Percentiles rank a stretch among this genome's conserved stretches.
These are phyloP conservation scores for Megamerina dolium DNA, from an alignment of 2,888 invertebrate species.

Conservation along the genomic window DNA sequence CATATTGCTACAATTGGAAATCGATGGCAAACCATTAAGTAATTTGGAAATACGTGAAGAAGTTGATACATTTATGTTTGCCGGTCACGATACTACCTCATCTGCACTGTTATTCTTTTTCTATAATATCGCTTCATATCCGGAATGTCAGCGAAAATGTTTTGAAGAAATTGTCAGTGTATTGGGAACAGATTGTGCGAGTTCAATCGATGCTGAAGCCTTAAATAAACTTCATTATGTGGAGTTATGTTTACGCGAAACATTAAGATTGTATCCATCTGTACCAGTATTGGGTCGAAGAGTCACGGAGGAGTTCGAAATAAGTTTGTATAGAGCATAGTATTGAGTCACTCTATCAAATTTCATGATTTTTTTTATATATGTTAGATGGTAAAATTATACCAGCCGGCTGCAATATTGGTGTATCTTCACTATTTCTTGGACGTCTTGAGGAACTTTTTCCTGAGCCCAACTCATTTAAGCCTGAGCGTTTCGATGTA, in stretches of 20 bases:
- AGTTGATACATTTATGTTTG: constrained; percentile 71
- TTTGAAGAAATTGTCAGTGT: constrained; percentile 49
- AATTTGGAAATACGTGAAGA: constrained; percentile 61
- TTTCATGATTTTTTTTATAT: not conserved
- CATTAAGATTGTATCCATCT: constrained; percentile 44
- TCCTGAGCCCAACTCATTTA: constrained; percentile 37
- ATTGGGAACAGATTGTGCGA: constrained; percentile 40
- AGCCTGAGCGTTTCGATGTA: constrained; percentile 45
- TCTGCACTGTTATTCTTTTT: constrained; percentile 52
- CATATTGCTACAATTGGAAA: constrained; percentile 57
- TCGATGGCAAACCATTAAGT: constrained; percentile 55
- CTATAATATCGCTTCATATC: constrained; percentile 50
- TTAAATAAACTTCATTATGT: constrained; percentile 43
- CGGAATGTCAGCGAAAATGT: constrained; percentile 51
- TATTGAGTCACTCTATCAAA: not conserved
- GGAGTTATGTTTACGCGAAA: constrained; percentile 46
- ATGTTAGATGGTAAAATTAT: constrained; percentile 42
- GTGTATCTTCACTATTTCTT: constrained; percentile 39
- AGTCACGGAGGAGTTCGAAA: constrained; percentile 41
- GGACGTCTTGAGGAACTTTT: constrained; percentile 40
- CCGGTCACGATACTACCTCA: constrained; percentile 54
- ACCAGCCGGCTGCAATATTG: constrained; percentile 45
- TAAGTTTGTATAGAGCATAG: constrained; percentile 32
- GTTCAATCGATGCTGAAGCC: constrained; percentile 39
- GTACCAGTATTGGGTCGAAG: constrained; percentile 45